Evolutionary conservation across 2,888 invertebrate species (phyloP).

Genomic region (Venusia cambrica): DNA sequence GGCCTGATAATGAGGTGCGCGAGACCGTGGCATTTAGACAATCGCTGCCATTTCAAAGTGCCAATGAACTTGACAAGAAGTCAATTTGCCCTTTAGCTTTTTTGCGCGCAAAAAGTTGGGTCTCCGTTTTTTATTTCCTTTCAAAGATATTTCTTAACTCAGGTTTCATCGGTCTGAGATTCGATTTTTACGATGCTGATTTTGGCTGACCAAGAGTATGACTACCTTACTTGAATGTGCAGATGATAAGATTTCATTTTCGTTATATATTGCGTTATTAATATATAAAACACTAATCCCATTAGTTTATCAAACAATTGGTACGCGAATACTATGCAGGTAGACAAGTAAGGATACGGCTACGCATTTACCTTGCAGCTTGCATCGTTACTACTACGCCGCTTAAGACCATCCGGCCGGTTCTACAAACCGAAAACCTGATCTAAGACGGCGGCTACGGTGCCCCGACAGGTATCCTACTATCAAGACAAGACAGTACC

Average conservation of each 20-base stretch:
- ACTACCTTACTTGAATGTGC: no score
- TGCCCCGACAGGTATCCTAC: conserved; percentile 33
- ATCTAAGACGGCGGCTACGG: conserved; percentile 40
- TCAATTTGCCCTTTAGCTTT: conserved; percentile 4
- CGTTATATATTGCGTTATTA: no score
- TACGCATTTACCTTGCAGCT: conserved; percentile 7
- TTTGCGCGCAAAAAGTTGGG: conserved; percentile 2
- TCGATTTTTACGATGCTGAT: no score
- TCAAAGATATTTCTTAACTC: no score
- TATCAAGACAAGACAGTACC: conserved; percentile 41
- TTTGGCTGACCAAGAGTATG: no score
- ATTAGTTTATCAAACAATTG: no score
- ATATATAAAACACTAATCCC: no score
- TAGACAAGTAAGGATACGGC: no score
- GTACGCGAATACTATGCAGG: no score
- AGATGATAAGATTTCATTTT: no score
- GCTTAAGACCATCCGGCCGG: conserved; percentile 20
- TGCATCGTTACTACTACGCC: conserved; percentile 14
- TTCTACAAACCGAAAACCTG: conserved; percentile 37
- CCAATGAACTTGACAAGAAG: conserved; percentile 27
- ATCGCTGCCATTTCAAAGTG: conserved; percentile 14
- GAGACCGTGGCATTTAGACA: conserved; percentile 12
- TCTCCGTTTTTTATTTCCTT: background rate
- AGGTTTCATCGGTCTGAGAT: no score
- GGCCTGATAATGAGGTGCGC: conserved; percentile 13